These are phyloP conservation scores for Siderastrea siderea DNA, from an alignment of 92 coral and sea anemone genomes.

Conservation along the genomic window DNA sequence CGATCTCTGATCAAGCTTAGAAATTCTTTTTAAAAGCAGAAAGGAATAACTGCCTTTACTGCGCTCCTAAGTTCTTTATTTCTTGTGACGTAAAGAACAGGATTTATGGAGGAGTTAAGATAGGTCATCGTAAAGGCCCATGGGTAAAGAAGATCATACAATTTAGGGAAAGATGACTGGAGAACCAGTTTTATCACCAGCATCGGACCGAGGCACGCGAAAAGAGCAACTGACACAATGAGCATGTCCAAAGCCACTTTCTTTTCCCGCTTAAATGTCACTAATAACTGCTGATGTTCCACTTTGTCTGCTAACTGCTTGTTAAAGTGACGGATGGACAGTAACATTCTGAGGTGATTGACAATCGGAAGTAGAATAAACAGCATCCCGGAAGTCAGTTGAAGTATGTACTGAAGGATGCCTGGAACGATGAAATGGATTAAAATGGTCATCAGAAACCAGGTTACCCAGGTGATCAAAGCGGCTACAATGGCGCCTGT, in stretches of 20 bases:
- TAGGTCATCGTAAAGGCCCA: too few relatives aligned
- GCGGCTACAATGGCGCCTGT: too few relatives aligned
- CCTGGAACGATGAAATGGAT: neutral
- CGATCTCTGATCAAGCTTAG: neutral
- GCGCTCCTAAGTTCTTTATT: neutral
- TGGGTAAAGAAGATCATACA: too few relatives aligned
- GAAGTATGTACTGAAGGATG: neutral
- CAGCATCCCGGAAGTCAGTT: neutral
- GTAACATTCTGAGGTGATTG: slow-evolving; percentile 1
- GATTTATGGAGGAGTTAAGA: too few relatives aligned
- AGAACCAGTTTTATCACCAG: too few relatives aligned
- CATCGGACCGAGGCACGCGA: too few relatives aligned
- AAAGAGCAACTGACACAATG: too few relatives aligned
- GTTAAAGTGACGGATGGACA: neutral
- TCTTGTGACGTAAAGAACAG: too few relatives aligned
- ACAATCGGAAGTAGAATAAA: slow-evolving; percentile 1
- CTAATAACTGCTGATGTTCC: neutral
- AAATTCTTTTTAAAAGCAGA: neutral
- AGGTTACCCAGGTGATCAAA: too few relatives aligned
- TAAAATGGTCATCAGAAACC: neutral
- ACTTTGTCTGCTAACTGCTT: neutral
- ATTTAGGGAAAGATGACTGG: too few relatives aligned
- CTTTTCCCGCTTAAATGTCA: too few relatives aligned
- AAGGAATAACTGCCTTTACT: neutral
- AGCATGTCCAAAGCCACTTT: too few relatives aligned